Base-by-base conservation (phyloP, 2,888 invertebrate species). In the Acanthacorydalis orientalis region DNA sequence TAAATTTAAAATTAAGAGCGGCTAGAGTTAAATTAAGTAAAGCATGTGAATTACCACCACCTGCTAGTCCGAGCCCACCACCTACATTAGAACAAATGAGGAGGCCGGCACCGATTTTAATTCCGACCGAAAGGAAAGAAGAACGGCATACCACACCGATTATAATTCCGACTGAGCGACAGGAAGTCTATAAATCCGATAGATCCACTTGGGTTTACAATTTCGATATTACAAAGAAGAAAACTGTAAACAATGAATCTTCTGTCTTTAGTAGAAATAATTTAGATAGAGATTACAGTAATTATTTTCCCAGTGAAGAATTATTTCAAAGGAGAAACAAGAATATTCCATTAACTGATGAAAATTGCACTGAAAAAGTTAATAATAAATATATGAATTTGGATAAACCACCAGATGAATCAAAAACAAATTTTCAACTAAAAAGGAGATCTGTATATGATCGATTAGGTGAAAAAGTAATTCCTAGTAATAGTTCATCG, bases 31-130 rank as follows among this genome's bases (percentile, higher is more conserved):
- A 48, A 38, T 40, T 49, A 32, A 43, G 33, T 31, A 44, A 49
- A 48, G 45, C 46, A n/a, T 37, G 14, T 31, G 46, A 45, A 11
- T 37, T 47, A 34, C 60, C 64, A 44, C 68, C 68, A 10, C 71
- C 72, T 6, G 64, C 65, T 4, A 68, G 69, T 53, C 68, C 70
- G 4, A 69, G 68, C 56, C 69, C 68, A 32, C 60, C 65, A 2
- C 58, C 60, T 4, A 64, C 63, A 53, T 59, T 64, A 4, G 58
- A 58, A 39, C 50, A 51, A 6, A 16, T 42, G 8, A 23, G 51
- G 1, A 47, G 55, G 8, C 53, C 57, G 1, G 55, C 57, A 12
- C 69, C 69, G 0, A 62, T 68, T 43, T 62, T 67, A 42, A 69
- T 69, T 49, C 70, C 70, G 10, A 61, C 60, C 1, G 62, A 61